Base-by-base conservation (phyloP, 2,888 invertebrate genomes). In the Lissonota sp. region DNA sequence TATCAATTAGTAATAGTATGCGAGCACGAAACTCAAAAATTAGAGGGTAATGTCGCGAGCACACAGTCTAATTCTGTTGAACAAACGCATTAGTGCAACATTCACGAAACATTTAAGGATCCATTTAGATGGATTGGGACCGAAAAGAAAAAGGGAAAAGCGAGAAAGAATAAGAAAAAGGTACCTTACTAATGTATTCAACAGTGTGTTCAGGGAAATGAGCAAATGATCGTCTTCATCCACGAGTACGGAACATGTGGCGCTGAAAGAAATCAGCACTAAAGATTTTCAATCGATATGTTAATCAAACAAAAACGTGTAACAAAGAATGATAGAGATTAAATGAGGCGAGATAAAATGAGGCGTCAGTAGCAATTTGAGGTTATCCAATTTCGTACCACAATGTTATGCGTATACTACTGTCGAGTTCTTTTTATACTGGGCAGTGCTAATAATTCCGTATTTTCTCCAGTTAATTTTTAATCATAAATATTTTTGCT, bases 1-100 rank as follows among this genome's bases (percentile, higher is more conserved):
- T 76, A 72, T 76, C 76, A 80, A 80, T 76, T 80, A 76, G 76
- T 80, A 72, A 71, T 62, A 49, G 40, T 51, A 63, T 67, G 12
- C 63, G 16, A 64, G 70, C 70, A 58, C 46, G 58, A 57, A 63
- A 12, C 58, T 57, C 62, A n/a, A 7, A 14, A 39, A 60, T 16
- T 39, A 57, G 26, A 57, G 55, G 6, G 60, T 26, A 53, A 6
- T 14, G 26, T n/a, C n/a, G n/a, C 49, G 40, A 72, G 42, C 62
- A 67, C 42, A 55, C 39, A 69, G 70, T 75, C 51, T 66, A 75
- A 75, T 79, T 64, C 58, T 60, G 51, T 71, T 66, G 53, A 7
- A 39, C 40, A 12, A 67, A 55, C 55, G 7, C 16, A 12, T 53
- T 53, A 26, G 12, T 46, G 37, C 7, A 37, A 75, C 55, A 70